Percentiles rank a stretch among this genome's conserved stretches.
Conservation (phyloP, 2,797 vertebrate genomes). For the Smutsia temminckii region DNA sequence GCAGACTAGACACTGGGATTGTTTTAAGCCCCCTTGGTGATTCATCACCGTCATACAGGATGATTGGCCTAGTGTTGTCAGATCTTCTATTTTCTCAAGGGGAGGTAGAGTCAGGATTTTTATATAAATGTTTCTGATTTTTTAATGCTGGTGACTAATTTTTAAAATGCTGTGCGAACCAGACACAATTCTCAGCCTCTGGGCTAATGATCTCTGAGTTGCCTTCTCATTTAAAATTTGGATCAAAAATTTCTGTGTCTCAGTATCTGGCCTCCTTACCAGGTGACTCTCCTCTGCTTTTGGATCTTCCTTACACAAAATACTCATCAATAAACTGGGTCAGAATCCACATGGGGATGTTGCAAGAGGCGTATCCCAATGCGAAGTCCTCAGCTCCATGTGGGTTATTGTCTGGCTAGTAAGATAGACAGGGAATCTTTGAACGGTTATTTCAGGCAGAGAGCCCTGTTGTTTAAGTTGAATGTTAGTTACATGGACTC, state of each 20-base stretch:
- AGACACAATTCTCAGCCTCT: background rate
- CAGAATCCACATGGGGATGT: background rate
- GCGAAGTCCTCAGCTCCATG: background rate
- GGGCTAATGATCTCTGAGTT: background rate
- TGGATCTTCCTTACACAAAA: background rate
- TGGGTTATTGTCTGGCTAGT: background rate
- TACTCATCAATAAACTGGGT: background rate
- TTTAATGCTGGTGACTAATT: background rate
- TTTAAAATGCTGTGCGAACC: background rate
- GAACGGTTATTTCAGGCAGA: background rate
- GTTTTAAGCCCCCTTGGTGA: background rate
- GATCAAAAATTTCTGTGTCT: background rate
- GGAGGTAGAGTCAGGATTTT: background rate
- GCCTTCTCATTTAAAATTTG: background rate
- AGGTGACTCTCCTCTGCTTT: background rate
- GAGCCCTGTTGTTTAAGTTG: background rate
- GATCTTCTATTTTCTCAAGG: background rate
- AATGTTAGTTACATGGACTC: background rate
- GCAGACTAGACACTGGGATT: background rate
- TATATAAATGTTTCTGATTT: background rate
- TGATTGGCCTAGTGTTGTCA: background rate
- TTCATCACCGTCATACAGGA: background rate
- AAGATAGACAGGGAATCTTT: background rate
- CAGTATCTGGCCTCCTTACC: background rate
- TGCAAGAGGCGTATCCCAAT: background rate